A percentile compares a stretch with the other conserved stretches of the same genome.
These are phyloP conservation scores for Ochlodes sylvanus DNA, from an alignment of 2,888 invertebrate species.

Conservation along the genomic window DNA sequence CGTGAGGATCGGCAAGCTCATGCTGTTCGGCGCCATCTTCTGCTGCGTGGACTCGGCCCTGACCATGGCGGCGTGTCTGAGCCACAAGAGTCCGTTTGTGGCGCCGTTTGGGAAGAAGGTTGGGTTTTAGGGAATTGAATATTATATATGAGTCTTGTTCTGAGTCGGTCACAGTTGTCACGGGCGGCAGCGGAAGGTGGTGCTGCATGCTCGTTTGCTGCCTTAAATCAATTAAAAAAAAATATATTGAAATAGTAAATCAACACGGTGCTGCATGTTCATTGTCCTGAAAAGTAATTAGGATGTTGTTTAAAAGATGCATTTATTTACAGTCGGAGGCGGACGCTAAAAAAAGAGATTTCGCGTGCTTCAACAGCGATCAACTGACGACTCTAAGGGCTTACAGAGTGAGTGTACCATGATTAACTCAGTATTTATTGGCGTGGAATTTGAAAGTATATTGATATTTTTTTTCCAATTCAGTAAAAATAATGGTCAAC, in stretches of 20 bases:
- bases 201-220: too few relatives aligned
- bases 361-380: slow-evolving; percentile 93
- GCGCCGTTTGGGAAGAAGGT: slow-evolving; percentile 89
- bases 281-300: too few relatives aligned
- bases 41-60: slow-evolving; percentile 96
- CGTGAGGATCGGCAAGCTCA: slow-evolving; percentile 95
- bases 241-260: too few relatives aligned
- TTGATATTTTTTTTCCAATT: too few relatives aligned
- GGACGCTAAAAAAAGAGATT: slow-evolving; percentile 89
- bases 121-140: slow-evolving; percentile 23
- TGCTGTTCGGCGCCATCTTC: slow-evolving; percentile 96
- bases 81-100: slow-evolving; percentile 92
- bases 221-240: too few relatives aligned
- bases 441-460: too few relatives aligned
- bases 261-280: too few relatives aligned
- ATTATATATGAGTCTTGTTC: too few relatives aligned
- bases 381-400: slow-evolving; percentile 94
- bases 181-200: too few relatives aligned
- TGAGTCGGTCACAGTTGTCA: too few relatives aligned
- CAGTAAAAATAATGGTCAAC: too few relatives aligned
- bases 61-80: slow-evolving; percentile 94
- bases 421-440: not conserved
- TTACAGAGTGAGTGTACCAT: slow-evolving; percentile 87
- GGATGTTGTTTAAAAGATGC: too few relatives aligned
- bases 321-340: slow-evolving; percentile 83